Base-by-base conservation (phyloP, 2,888 invertebrate genomes). In the Dolichopus griseipennis region DNA sequence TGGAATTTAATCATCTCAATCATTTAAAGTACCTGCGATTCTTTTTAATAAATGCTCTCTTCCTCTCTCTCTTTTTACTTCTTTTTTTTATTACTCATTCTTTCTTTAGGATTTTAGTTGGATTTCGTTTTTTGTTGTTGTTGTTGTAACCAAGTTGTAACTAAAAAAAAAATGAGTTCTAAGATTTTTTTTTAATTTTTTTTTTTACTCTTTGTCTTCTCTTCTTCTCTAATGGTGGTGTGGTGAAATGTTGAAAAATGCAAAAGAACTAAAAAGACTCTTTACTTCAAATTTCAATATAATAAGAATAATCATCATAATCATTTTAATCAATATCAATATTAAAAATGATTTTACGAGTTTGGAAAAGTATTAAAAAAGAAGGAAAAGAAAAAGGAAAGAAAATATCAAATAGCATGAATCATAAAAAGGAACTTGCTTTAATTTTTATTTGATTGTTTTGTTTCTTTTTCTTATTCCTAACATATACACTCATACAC, bases 1-100 rank as follows among this genome's bases (percentile, higher is more conserved):
- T 52, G 52, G 52, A 52, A 52, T 52, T 52, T 52, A 52, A 52
- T 52, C 52, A 52, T 52, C 52, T 52, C 52, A 52, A 52, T 52
- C 52, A 52, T 52, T 52, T 52, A 15, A 52, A 52, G 52, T 52
- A 52, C 52, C 52, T 52, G 52, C 52, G 52, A 12, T 52, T 52
- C 27, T 27, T 27, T 4, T 5, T 27, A 2, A 4, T 27, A 4
- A 2, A 4, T 5, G 2, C 27, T 27, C 27, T 27, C 27, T 27
- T 27, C 27, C 27, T 27, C 27, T 27, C 27, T 27, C 27, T 7
- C 52, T 52, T 52, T n/a, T 52, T 7, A 5, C 6, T 52, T 18
- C n/a, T 52, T 15, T 52, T 52, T 52, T n/a, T n/a, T n/a, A n/a
- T n/a, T n/a, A n/a, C n/a, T n/a, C n/a, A n/a, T n/a, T n/a, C n/a